These are phyloP conservation scores for Sinohyriopsis cumingii DNA, from an alignment of 2,888 invertebrate genomes.

Conservation along the genomic window DNA sequence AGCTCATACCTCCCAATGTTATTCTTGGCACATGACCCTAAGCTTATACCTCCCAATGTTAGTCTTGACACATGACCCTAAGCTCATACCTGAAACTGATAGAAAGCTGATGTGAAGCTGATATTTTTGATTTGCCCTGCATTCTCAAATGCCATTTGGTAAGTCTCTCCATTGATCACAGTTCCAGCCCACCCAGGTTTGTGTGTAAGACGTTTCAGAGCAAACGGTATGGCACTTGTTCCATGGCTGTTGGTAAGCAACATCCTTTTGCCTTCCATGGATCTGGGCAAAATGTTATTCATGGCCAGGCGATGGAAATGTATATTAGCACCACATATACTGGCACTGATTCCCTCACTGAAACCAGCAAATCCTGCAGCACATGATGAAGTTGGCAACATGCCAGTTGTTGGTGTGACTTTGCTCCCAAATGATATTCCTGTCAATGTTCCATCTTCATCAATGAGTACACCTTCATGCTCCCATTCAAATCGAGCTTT, in stretches of 20 bases:
- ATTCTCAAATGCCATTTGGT: constrained; percentile 52
- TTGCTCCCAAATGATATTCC: constrained; percentile 38
- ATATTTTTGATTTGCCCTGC: constrained; percentile 62
- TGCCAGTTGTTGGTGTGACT: constrained; percentile 49
- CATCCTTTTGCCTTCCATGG: constrained; percentile 48
- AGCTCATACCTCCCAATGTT: too few relatives aligned
- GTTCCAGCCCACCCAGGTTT: constrained; percentile 52
- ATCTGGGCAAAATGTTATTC: constrained; percentile 56
- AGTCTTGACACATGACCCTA: not conserved
- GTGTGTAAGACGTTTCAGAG: too few relatives aligned
- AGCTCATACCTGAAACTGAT: constrained; percentile 51
- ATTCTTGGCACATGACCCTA: too few relatives aligned
- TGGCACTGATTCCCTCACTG: constrained; percentile 24
- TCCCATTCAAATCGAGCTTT: constrained; percentile 42
- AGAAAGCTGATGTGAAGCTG: constrained; percentile 54
- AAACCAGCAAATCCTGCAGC: constrained; percentile 18
- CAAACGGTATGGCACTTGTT: constrained; percentile 31
- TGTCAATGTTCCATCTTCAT: constrained; percentile 62
- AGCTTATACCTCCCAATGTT: constrained; percentile 3
- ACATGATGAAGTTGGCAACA: constrained; percentile 37
- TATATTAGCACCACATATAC: constrained; percentile 49
- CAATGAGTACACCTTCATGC: constrained; percentile 51
- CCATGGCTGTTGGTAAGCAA: constrained; percentile 54
- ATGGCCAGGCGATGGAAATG: constrained; percentile 61
- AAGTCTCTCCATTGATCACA: constrained; percentile 45